A percentile compares a stretch with the other conserved stretches of the same genome.
Evolutionary conservation across 2,113 vertebrate genomes (phyloP).

Genomic region (Lepisosteus osseus): DNA sequence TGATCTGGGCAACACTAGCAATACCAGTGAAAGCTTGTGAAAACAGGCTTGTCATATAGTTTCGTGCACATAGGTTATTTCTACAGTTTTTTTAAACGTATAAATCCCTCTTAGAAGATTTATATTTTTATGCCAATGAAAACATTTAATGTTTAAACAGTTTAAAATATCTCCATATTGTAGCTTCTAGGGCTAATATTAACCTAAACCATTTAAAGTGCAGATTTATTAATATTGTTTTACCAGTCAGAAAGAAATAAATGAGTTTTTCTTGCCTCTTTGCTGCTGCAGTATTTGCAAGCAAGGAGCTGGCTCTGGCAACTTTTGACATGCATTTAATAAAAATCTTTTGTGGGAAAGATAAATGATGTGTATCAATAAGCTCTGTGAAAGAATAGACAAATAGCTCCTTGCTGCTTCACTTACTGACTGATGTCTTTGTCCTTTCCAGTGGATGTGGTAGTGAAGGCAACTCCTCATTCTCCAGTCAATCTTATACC

Average conservation of each 20-base stretch:
- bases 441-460: slow-evolving; percentile 29
- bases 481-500: slow-evolving; percentile 38
- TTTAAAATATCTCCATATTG: slow-evolving; percentile 29
- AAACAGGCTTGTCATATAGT: slow-evolving; percentile 25
- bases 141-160: slow-evolving; percentile 33
- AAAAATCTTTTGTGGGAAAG: too few species aligned
- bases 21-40: slow-evolving; percentile 17
- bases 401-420: too few species aligned
- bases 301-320: too few species aligned
- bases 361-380: too few species aligned
- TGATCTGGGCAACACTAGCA: slow-evolving; percentile 19
- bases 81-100: slow-evolving; percentile 28
- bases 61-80: slow-evolving; percentile 10
- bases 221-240: slow-evolving; percentile 42
- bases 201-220: background rate
- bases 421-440: slow-evolving; percentile 3
- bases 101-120: slow-evolving; percentile 29
- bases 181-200: slow-evolving; percentile 20
- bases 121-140: slow-evolving; percentile 35
- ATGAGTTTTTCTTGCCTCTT: background rate
- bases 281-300: too few species aligned
- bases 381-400: too few species aligned
- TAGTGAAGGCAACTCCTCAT: slow-evolving; percentile 47
- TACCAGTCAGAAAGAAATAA: slow-evolving; percentile 20
- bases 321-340: too few species aligned